Base-by-base conservation (phyloP, 2,888 invertebrate species). In the Heliothis peltigera region DNA sequence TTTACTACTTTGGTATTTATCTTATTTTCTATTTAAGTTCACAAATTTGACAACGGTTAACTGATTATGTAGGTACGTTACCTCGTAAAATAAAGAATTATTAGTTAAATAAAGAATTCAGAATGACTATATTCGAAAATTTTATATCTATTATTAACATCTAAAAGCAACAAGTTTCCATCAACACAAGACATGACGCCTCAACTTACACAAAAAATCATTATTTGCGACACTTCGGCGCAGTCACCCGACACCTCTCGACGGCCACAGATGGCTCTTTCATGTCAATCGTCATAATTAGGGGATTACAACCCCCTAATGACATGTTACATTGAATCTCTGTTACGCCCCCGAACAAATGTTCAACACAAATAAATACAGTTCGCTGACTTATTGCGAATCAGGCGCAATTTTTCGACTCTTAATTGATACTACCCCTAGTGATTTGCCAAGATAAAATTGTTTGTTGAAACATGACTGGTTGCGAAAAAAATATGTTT, bases 261-360 rank as follows among this genome's bases (percentile, higher is more conserved):
- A 72, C 84, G 80, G 89, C 92, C 92, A 92, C 94, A 95, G 94
- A 94, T 94, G 94, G 92, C 83, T 93, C 92, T 91, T 93, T 93
- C 87, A 93, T 94, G 93, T 93, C 95, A 94, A 94, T 94, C 91
- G 94, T 93, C 94, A 93, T 95, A 94, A 94, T 95, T 94, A 95
- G 93, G 90, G 94, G 93, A 93, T 94, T 93, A 92, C 86, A 85
- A 77, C 87, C 90, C 92, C 90, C 91, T 94, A 92, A 95, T 93
- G 92, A 92, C 92, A 92, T 87, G 93, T 92, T 92, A 92, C 91
- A 92, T 92, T 92, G 92, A 93, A 92, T 91, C 90, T 90, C 85
- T 85, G 87, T 92, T 87, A 91, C 93, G 90, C 93, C 93, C 88
- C 92, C 87, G 91, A 87, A 91, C 94, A 93, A 93, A 94, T 94